Percentiles rank a stretch among this genome's conserved stretches.
phyloP scores from a whole-genome alignment of 2,113 vertebrate species.

The Poicephalus meyeri region DNA sequence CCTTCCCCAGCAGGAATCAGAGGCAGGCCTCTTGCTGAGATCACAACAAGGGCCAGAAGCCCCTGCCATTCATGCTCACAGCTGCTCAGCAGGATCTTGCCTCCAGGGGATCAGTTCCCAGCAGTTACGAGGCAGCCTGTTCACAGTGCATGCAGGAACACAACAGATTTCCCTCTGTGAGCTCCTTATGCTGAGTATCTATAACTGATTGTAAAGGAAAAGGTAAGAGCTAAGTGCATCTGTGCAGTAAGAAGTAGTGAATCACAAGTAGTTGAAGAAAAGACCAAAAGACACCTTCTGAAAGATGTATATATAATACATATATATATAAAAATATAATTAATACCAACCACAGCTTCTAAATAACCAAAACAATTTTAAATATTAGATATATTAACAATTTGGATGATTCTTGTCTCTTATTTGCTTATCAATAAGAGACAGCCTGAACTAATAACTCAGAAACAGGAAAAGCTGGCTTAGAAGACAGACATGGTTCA shows the following conservation, averaged over 20 bases:
- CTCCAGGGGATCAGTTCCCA: background rate
- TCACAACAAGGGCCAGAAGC: background rate
- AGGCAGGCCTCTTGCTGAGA: background rate
- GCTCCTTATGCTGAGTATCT: background rate
- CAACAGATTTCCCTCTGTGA: background rate
- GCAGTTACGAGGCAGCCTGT: background rate
- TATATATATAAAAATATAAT: background rate
- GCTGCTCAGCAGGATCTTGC: background rate
- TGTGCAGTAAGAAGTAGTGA: background rate
- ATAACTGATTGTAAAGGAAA: background rate
- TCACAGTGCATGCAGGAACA: background rate
- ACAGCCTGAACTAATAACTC: background rate
- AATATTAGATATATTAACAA: background rate
- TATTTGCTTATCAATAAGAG: background rate
- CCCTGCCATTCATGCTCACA: background rate
- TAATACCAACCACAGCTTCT: background rate
- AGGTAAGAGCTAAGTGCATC: background rate
- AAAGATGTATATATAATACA: background rate
- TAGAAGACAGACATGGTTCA: background rate
- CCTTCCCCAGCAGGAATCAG: background rate
- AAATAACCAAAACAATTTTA: background rate
- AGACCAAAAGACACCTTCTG: background rate
- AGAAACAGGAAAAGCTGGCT: background rate
- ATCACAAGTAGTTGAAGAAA: background rate
- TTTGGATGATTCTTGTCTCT: background rate